Evolutionary conservation across 2,888 invertebrate genomes (phyloP).

Genomic region (Drosophila eohydei): DNA sequence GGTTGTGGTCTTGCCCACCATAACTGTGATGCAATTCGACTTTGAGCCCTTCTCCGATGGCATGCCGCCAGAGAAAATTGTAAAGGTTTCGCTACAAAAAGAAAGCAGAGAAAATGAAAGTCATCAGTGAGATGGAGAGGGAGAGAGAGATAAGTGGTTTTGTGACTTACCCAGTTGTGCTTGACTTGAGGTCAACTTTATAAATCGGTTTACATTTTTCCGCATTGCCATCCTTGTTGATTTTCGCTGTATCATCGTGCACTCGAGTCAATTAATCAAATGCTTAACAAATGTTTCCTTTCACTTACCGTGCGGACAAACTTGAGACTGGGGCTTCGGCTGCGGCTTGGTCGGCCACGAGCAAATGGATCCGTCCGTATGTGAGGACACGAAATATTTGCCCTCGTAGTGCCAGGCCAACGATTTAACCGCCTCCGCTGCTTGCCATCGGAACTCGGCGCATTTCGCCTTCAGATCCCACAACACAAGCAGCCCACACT

Average conservation of each 20-base stretch:
- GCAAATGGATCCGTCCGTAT: constrained; percentile 97
- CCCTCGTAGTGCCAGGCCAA: constrained; percentile 99
- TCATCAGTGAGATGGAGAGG: neutral
- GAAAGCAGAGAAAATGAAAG: neutral
- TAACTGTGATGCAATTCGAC: constrained; percentile 97
- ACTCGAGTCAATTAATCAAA: constrained; percentile 10
- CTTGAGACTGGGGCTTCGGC: constrained; percentile 91
- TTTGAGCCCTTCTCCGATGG: constrained; percentile 95
- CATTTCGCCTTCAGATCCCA: constrained; percentile 96
- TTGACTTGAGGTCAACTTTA: constrained; percentile 98
- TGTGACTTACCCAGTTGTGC: constrained; percentile 85
- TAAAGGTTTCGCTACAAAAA: constrained; percentile 93
- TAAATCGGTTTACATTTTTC: constrained; percentile 97
- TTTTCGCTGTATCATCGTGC: constrained; percentile 86
- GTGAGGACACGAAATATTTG: constrained; percentile 98
- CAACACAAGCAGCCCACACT: constrained; percentile 95
- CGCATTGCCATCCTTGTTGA: constrained; percentile 95
- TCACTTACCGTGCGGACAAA: constrained; percentile 95
- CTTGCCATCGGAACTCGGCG: constrained; percentile 94
- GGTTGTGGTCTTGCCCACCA: constrained; percentile 97
- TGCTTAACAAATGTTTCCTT: neutral
- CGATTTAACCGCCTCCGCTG: constrained; percentile 92
- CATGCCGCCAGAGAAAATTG: constrained; percentile 98
- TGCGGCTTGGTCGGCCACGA: constrained; percentile 94
- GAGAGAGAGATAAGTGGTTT: neutral